Evolutionary conservation across 2,113 vertebrate species (phyloP).

Genomic region (Indicator indicator): DNA sequence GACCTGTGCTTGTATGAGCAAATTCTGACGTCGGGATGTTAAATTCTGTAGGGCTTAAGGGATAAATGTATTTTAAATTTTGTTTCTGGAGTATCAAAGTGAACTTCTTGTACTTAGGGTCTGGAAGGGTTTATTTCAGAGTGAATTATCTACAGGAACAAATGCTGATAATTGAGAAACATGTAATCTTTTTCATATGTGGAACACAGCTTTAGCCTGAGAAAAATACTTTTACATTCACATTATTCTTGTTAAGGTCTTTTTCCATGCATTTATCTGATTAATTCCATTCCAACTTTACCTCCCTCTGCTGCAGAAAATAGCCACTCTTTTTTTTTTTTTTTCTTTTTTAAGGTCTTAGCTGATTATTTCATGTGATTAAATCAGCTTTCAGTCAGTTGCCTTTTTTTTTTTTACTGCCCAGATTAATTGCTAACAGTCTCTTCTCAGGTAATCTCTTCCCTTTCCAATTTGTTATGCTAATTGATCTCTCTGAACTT

Average conservation of each 20-base stretch:
- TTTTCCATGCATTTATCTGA: background rate
- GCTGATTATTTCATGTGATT: background rate
- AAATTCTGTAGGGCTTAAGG: background rate
- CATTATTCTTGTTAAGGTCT: background rate
- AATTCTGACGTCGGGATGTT: background rate
- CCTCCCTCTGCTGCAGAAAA: background rate
- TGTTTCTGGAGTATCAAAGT: background rate
- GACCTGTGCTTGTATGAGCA: background rate
- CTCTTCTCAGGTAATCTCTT: background rate
- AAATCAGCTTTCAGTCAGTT: background rate
- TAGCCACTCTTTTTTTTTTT: background rate
- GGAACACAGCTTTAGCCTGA: background rate
- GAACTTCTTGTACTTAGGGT: background rate
- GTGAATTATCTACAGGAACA: background rate
- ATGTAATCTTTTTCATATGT: background rate
- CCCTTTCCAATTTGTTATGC: background rate
- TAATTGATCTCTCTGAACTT: background rate
- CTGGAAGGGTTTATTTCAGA: background rate
- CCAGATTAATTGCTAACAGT: background rate
- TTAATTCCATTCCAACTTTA: background rate
- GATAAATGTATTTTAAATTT: slow-evolving; percentile 12
- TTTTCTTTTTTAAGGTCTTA: background rate
- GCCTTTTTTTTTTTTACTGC: background rate
- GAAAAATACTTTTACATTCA: background rate
- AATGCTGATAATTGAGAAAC: background rate